Percentiles rank a stretch among this genome's conserved stretches.
Conservation (phyloP, 2,888 invertebrate species). For the Hesperia comma region DNA sequence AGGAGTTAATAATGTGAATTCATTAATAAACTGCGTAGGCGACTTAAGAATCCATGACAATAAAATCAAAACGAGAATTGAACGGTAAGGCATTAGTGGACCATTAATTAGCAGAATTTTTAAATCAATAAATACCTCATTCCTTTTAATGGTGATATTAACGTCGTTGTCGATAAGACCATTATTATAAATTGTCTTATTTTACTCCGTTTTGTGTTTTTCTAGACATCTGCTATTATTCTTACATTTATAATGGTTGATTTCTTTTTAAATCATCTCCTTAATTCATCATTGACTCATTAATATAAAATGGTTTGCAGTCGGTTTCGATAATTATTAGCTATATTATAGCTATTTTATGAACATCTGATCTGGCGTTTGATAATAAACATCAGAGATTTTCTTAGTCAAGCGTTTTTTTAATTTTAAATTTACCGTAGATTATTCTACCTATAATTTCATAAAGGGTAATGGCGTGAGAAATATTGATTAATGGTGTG, state of each 20-base stretch:
- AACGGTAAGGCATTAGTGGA: slow-evolving; percentile 41
- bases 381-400: no score
- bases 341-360: no score
- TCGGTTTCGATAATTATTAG: no score
- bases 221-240: slow-evolving; percentile 35
- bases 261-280: slow-evolving; percentile 14
- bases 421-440: no score
- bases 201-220: slow-evolving; percentile 31
- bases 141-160: slow-evolving; percentile 38
- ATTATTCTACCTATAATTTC: no score
- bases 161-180: slow-evolving; percentile 30
- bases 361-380: no score
- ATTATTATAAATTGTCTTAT: slow-evolving; percentile 37
- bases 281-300: not conserved
- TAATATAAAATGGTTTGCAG: no score
- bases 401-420: no score
- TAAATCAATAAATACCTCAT: slow-evolving; percentile 44
- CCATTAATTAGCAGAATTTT: slow-evolving; percentile 46
- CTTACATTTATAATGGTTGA: slow-evolving; percentile 38
- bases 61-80: slow-evolving; percentile 44
- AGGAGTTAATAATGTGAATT: slow-evolving; percentile 55
- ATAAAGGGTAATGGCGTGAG: no score
- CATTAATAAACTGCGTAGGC: slow-evolving; percentile 54
- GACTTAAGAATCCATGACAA: slow-evolving; percentile 50
- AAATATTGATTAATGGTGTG: no score